These are phyloP conservation scores for Thunnus albacares DNA, from an alignment of 2,797 vertebrate genomes.

Conservation along the genomic window DNA sequence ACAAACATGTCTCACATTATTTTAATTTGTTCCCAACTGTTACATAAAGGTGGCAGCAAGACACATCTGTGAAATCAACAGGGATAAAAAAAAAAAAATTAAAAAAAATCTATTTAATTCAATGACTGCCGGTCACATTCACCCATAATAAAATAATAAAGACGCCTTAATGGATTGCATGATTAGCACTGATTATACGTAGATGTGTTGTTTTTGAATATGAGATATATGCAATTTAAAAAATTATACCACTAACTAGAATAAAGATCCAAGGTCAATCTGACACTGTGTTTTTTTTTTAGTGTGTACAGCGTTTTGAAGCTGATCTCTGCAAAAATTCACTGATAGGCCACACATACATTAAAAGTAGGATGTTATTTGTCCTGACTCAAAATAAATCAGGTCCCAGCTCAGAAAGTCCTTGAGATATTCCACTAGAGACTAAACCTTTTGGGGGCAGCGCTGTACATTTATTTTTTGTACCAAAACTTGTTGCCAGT, in stretches of 20 bases:
- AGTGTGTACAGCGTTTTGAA: slow-evolving; percentile 2
- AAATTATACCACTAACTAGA: background rate
- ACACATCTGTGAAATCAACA: slow-evolving; percentile 8
- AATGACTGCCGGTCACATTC: slow-evolving; percentile 3
- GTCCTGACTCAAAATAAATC: slow-evolving; percentile 45
- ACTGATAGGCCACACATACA: slow-evolving; percentile 9
- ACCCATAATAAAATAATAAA: background rate
- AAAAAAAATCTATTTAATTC: background rate
- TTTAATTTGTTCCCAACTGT: slow-evolving; percentile 22
- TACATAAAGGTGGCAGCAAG: slow-evolving; percentile 6
- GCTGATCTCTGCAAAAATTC: slow-evolving; percentile 18
- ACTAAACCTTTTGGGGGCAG: slow-evolving; percentile 15
- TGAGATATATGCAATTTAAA: background rate
- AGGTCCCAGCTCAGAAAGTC: slow-evolving; percentile 30
- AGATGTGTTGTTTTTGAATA: background rate
- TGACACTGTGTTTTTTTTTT: background rate
- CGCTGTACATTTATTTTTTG: slow-evolving; percentile 9
- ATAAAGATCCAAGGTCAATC: slow-evolving; percentile 16
- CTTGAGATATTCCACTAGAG: slow-evolving; percentile 26
- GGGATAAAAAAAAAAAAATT: background rate
- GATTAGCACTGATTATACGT: background rate
- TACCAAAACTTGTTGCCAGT: slow-evolving; percentile 35
- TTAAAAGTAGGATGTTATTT: slow-evolving; percentile 29
- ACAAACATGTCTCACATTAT: slow-evolving; percentile 47
- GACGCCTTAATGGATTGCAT: background rate